Evolutionary conservation across 64 coral and sea anemone species (phyloP), one percentile per base, ranked within the genome.

Genomic region (Porites lutea): DNA sequence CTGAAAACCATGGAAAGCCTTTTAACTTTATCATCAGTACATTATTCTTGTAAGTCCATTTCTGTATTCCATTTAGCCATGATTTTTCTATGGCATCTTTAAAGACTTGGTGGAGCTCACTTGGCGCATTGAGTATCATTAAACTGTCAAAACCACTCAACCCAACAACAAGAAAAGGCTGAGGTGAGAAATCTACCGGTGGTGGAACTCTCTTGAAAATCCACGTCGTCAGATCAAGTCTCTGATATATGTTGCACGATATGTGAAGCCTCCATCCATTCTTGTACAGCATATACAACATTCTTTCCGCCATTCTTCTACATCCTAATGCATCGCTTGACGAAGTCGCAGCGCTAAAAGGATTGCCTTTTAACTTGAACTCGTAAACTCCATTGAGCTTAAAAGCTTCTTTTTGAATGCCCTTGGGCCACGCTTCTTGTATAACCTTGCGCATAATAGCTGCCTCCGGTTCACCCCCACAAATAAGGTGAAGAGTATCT

Each of bases 131-230:
- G 2, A 93, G 47, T 18, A 98, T 45, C 93, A 93, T 90, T 18
- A 98, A 72, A 70, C 84, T 98, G 47, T 98, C 96, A 74, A 74
- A 90, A 37, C 91, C 90, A n/a, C 87, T 93, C 4, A 98, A 75
- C 18, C 89, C 83, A 11, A 98, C 89, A 78, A 88, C 71, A 3
- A 94, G 93, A 69, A 95, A 89, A 4, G 96, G 93, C 13, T 64
- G 65, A 4, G 90, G 62, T 47, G 79, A 68, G 16, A 85, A 44
- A n/a, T 62, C 27, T 27, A 66, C 20, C 59, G 22, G 4, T 52
- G 22, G 4, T 52, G 90, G 52, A 0, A 57, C 68, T 88, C 96
- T 88, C 19, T 91, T 93, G 75, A 98, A 94, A 11, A 96, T 69
- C 74, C 83, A 96, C 2, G 89, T 77, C 8, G 96, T 93, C 8